Evolutionary conservation across 1,140 invertebrate species (phyloP).

Genomic region (Polypedilum vanderplanki): DNA sequence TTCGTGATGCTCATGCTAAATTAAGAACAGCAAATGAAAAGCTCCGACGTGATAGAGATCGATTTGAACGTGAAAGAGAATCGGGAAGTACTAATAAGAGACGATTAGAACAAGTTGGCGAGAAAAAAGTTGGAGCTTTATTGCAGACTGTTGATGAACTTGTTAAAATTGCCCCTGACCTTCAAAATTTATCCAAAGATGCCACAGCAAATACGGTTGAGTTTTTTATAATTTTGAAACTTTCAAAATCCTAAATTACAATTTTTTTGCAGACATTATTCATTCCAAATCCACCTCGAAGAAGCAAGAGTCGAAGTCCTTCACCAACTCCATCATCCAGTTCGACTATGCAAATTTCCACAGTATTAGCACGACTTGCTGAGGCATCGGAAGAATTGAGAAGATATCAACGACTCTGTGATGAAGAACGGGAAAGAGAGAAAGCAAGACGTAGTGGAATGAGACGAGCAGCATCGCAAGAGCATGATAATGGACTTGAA

Average conservation of each 20-base stretch:
- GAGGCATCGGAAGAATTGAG: conserved; percentile 49
- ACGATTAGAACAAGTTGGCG: conserved; percentile 47
- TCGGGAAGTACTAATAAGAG: conserved; percentile 38
- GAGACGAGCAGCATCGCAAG: conserved; percentile 46
- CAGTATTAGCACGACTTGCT: conserved; percentile 42
- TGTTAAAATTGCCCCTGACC: conserved; percentile 62
- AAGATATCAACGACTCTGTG: conserved; percentile 45
- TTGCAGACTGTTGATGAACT: conserved; percentile 70
- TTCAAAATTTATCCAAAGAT: conserved; percentile 35
- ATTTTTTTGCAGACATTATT: conserved; percentile 29
- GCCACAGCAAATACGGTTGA: not conserved
- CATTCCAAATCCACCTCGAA: conserved; percentile 39
- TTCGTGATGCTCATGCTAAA: conserved; percentile 85
- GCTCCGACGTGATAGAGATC: conserved; percentile 75
- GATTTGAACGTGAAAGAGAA: conserved; percentile 75
- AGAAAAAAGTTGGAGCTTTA: conserved; percentile 46
- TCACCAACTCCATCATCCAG: conserved; percentile 37
- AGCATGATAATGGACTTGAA: conserved; percentile 37
- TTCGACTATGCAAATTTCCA: conserved; percentile 42
- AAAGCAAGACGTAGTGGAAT: conserved; percentile 42
- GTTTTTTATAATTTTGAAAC: not conserved
- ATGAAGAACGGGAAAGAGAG: conserved; percentile 48
- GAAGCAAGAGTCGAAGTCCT: conserved; percentile 39
- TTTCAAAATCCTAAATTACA: not conserved
- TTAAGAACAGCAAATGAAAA: conserved; percentile 87